Conservation (phyloP, 1,140 invertebrate species). For the Pissodes strobi region DNA sequence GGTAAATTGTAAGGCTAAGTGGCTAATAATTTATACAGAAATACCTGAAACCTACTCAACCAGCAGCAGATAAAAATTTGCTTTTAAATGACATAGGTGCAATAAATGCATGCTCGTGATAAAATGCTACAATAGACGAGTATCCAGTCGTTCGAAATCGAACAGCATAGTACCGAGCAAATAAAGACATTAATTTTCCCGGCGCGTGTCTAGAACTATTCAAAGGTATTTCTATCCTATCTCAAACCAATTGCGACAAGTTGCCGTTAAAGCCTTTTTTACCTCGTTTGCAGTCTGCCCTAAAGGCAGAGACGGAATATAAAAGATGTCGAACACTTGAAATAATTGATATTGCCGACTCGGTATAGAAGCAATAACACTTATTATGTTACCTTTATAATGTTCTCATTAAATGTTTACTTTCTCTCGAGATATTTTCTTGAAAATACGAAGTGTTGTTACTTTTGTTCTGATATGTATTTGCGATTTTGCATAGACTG, state of each 20-base stretch:
- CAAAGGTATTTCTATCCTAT: background rate
- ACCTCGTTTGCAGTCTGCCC: background rate
- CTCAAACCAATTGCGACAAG: background rate
- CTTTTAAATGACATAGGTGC: background rate
- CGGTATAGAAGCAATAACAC: no score
- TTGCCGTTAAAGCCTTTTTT: background rate
- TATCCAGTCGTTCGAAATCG: background rate
- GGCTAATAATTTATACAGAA: no score
- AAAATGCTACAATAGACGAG: constrained; percentile 7
- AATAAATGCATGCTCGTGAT: constrained; percentile 5
- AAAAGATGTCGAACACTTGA: background rate
- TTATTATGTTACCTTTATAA: no score
- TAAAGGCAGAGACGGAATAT: background rate
- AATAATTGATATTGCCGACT: no score
- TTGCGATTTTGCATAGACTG: no score
- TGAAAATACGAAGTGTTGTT: no score
- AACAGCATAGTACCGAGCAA: background rate
- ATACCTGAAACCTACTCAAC: background rate
- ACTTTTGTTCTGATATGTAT: no score
- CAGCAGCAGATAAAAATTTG: background rate
- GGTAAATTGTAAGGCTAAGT: no score
- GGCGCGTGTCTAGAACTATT: background rate
- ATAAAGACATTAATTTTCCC: constrained; percentile 7
- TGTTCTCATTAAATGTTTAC: no score
- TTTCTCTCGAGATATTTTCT: no score